Base-by-base conservation (phyloP, 2,113 vertebrate genomes). In the Macaca nemestrina region DNA sequence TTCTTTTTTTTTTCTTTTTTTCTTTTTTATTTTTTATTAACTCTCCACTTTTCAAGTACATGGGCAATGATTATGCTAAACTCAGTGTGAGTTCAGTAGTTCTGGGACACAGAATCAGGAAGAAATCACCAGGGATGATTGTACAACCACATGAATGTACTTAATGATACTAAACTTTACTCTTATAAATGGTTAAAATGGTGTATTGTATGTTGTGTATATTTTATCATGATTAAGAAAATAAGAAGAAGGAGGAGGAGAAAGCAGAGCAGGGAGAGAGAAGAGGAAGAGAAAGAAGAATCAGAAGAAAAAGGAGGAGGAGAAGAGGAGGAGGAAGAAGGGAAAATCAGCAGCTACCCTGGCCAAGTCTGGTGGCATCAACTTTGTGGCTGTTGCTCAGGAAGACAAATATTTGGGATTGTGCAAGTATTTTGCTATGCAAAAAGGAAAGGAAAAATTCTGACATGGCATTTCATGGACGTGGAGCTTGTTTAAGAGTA, bases 1-100 rank as follows among this genome's bases (percentile, higher is more conserved):
- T 40, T 40, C 4, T 38, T 38, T 40, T 40, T 40, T 40, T 40
- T 40, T 40, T 40, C 40, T 40, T 40, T 40, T 40, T 40, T 40
- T 40, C 38, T 40, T 40, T 40, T 40, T 40, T 40, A 1, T 40
- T 40, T 40, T 40, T 40, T 40, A 40, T 40, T 40, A 99, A 99
- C 98, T 99, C 99, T 1, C 99, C 99, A 67, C 98, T 99, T 48
- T 99, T 99, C 97, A 99, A 99, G 98, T 99, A 99, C 98, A 99
- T 99, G 99, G 99, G 99, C 98, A 99, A 99, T 78, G 99, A 99
- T n/a, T 99, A 99, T 70, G 99, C 99, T 98, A 99, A 99, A 98
- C 98, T 99, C 97, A 99, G 99, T 97, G 98, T 99, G 64, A 99
- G 99, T 93, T 97, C 99, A 98, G 98, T 98, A 86, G 99, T 99